Conservation (phyloP, 2,797 vertebrate species). For the Etheostoma perlongum region DNA sequence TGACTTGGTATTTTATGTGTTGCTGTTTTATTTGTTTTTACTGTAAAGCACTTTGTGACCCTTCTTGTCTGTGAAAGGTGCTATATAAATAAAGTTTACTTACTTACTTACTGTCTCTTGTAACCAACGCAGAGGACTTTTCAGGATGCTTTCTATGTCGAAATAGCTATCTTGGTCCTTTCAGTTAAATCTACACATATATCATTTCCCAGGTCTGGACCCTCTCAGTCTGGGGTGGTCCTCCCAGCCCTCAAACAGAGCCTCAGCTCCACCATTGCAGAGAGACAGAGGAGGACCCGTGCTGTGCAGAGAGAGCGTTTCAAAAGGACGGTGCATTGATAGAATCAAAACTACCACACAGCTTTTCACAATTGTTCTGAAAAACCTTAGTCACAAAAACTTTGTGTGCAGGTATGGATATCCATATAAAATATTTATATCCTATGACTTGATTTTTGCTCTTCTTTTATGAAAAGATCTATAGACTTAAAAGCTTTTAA, state of each 20-base stretch:
- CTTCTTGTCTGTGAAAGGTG: too few species aligned
- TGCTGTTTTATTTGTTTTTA: too few species aligned
- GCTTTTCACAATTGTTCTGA: not conserved
- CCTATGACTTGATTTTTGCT: constrained; percentile 5
- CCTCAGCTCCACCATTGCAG: constrained; percentile 77
- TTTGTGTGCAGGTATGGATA: not conserved
- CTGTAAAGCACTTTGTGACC: too few species aligned
- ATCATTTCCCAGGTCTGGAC: constrained; percentile 63
- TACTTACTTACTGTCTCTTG: not conserved
- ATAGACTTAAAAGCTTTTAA: not conserved
- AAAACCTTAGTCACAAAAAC: not conserved
- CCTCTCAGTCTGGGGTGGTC: constrained; percentile 71
- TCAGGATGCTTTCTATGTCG: not conserved
- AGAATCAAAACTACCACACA: not conserved
- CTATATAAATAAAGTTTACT: too few species aligned
- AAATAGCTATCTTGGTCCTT: not conserved
- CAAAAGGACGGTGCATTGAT: constrained; percentile 76
- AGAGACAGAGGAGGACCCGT: constrained; percentile 84
- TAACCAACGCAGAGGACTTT: not conserved
- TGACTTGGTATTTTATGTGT: too few species aligned
- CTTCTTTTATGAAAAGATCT: not conserved
- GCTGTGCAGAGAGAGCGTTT: constrained; percentile 81
- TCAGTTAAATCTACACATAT: constrained; percentile 7
- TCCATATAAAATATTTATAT: constrained; percentile 5
- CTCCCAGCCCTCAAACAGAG: constrained; percentile 87